Percentiles rank a stretch among this genome's conserved stretches.
phyloP scores from a whole-genome alignment of 1,140 invertebrate genomes.

The Lepidurus couesii region DNA sequence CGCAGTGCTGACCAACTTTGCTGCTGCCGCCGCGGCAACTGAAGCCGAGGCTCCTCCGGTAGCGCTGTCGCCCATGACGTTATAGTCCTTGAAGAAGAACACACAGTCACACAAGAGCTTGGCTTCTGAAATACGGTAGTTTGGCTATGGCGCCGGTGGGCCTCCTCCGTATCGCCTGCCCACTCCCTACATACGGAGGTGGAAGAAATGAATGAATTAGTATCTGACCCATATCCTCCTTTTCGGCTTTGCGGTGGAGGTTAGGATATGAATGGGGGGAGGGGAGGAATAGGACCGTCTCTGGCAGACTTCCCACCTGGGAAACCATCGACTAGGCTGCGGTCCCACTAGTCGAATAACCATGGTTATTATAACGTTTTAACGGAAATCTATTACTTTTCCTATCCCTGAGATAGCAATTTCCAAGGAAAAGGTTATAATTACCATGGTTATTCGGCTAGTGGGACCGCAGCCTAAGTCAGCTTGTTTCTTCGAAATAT shows the following conservation, averaged over 20 bases:
- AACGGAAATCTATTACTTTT: too few species aligned
- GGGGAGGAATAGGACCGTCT: background rate
- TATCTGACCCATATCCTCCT: background rate
- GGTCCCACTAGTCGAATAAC: too few species aligned
- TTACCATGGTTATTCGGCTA: too few species aligned
- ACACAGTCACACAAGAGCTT: background rate
- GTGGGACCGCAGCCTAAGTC: too few species aligned
- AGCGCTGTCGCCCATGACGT: slow-evolving; percentile 15
- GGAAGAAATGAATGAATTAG: slow-evolving; percentile 13
- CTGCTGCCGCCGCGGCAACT: slow-evolving; percentile 9
- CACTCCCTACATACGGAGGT: slow-evolving; percentile 9
- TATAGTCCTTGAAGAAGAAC: background rate
- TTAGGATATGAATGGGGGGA: background rate
- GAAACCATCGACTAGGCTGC: too few species aligned
- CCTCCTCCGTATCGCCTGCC: background rate
- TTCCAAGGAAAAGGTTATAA: too few species aligned
- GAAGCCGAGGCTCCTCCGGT: background rate
- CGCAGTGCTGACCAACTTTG: slow-evolving; percentile 15
- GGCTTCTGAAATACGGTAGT: background rate
- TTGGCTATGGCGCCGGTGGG: background rate
- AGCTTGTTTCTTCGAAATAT: background rate
- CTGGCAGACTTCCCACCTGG: slow-evolving; percentile 12
- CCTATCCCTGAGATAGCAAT: too few species aligned
- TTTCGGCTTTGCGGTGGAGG: background rate
- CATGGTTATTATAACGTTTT: too few species aligned